Base-by-base conservation (phyloP, 2,888 invertebrate genomes). In the Nomada fabriciana region DNA sequence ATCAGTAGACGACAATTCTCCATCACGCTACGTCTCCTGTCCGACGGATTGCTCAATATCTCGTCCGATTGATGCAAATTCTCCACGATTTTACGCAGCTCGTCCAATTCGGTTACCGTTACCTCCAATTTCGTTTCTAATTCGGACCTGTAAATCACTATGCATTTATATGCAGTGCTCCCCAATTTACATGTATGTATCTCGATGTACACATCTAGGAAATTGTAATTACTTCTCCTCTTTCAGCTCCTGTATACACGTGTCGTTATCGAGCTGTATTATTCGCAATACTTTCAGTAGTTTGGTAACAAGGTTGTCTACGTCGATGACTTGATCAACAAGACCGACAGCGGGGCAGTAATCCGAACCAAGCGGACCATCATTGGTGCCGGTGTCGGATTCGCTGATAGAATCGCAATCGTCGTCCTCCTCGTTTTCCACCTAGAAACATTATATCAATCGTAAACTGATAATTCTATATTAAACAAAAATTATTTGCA, bases 281-380 rank as follows among this genome's bases (percentile, higher is more conserved):
- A 97, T 97, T 80, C 97, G 95, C 90, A 96, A 94, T 20, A 96
- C 96, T 93, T 96, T 96, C 72, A 97, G 94, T 89, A 97, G 94
- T 91, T 96, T 96, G 15, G 97, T 96, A 18, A 97, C 95, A 57
- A 97, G 94, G 93, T 96, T 96, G 94, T 97, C 97, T 23, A 96
- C 96, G 83, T 96, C 96, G 74, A 96, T 96, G 20, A 96, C 96
- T 94, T 97, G 96, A 93, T 97, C 96, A 29, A 96, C 96, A 50
- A 96, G 94, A 61, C 96, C 95, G 82, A 95, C 95, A 5, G 95
- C 95, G 9, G 95, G 94, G 88, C 95, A 95, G 87, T 95, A 95
- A 82, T 96, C 95, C 76, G 93, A 90, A 64, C 92, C 94, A 68
- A 92, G 89, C 71, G 93, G 90, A 91, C 93, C 85, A 91, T 92